A percentile compares a stretch with the other conserved stretches of the same genome.
These are phyloP conservation scores for Stenodera caucasica DNA, from an alignment of 2,888 invertebrate genomes.

Conservation along the genomic window DNA sequence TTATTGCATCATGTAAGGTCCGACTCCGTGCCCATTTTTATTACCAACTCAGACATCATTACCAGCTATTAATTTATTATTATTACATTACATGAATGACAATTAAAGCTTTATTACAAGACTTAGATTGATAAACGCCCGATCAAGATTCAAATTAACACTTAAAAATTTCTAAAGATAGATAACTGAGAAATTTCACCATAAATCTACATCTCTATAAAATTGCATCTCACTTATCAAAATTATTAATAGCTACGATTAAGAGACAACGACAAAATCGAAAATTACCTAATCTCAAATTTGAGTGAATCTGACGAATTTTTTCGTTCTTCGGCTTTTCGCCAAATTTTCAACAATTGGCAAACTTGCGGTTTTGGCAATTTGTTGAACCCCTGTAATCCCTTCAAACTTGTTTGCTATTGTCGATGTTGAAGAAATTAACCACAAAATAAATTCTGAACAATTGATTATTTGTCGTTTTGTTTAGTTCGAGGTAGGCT, in stretches of 20 bases:
- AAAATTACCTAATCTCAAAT: too few relatives aligned
- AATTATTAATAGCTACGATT: too few relatives aligned
- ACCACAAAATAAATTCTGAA: conserved; percentile 12
- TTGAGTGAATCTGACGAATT: too few relatives aligned
- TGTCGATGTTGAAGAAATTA: too few relatives aligned
- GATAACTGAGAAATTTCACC: too few relatives aligned
- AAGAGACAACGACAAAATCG: too few relatives aligned
- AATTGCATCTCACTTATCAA: too few relatives aligned
- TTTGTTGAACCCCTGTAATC: not conserved
- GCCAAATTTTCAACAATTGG: not conserved
- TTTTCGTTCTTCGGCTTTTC: too few relatives aligned
- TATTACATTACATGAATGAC: not conserved
- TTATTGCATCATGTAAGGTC: not conserved
- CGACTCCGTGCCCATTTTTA: not conserved
- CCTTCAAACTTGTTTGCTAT: not conserved
- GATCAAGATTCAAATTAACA: too few relatives aligned
- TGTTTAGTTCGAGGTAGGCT: conserved; percentile 16
- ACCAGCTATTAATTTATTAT: not conserved
- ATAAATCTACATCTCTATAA: too few relatives aligned
- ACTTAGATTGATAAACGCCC: too few relatives aligned
- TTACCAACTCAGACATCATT: not conserved
- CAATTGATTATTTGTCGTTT: conserved; percentile 21
- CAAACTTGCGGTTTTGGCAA: not conserved
- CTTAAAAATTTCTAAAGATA: too few relatives aligned
- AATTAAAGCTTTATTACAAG: not conserved